phyloP scores from a whole-genome alignment of 1,140 invertebrate genomes.

The Trichonephila inaurata region DNA sequence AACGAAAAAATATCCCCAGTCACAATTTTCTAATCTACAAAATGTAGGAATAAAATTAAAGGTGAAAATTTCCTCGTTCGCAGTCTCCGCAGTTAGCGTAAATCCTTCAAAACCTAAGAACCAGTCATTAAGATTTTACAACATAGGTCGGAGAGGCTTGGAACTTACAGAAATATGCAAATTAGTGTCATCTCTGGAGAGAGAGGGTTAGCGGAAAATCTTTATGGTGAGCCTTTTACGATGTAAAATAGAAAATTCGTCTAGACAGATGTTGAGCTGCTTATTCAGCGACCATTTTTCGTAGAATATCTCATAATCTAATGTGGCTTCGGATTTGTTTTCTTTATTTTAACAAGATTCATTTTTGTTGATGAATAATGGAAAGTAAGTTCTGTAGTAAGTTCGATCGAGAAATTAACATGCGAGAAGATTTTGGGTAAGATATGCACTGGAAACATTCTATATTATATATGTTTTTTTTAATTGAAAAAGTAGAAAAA shows the following conservation, averaged over 20 bases:
- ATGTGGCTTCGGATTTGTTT: not conserved
- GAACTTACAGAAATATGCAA: not conserved
- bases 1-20: not conserved
- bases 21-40: not conserved
- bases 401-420: no score
- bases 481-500: no score
- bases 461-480: no score
- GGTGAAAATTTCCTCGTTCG: not conserved
- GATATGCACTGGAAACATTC: no score
- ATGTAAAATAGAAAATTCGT: not conserved
- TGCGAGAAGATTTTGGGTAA: no score
- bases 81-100: not conserved
- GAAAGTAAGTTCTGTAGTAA: no score
- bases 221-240: not conserved
- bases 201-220: not conserved
- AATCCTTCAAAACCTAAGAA: not conserved
- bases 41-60: not conserved
- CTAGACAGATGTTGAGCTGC: not conserved
- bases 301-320: not conserved
- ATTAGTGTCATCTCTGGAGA: not conserved
- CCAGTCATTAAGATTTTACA: not conserved
- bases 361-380: no score
- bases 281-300: not conserved
- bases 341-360: not conserved
- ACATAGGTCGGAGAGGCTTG: not conserved